Evolutionary conservation across 2,113 vertebrate genomes (phyloP).

Genomic region (Pomatostomus ruficeps): DNA sequence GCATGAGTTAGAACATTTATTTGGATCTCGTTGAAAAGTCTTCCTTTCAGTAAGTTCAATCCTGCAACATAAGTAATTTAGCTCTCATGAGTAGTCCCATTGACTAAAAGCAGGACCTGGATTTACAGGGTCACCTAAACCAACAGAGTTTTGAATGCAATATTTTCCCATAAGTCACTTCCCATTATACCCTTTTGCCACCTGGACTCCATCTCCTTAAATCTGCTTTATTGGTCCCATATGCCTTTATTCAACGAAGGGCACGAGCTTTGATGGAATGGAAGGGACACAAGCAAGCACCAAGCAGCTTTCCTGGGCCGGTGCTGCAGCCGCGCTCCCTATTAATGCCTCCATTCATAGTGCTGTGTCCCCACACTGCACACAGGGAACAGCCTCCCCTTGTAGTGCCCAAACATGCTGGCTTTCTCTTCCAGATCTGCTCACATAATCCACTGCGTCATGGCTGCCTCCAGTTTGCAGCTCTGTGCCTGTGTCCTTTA

Average conservation of each 20-base stretch:
- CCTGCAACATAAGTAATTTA: slow-evolving; percentile 27
- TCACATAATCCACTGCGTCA: not conserved
- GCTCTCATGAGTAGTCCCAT: slow-evolving; percentile 54
- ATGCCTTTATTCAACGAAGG: slow-evolving; percentile 13
- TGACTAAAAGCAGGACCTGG: slow-evolving; percentile 29
- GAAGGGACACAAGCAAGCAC: not conserved
- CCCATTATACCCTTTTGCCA: slow-evolving; percentile 56
- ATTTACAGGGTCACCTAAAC: slow-evolving; percentile 64
- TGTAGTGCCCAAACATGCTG: not conserved
- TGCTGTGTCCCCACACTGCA: not conserved
- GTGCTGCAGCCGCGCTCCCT: not conserved
- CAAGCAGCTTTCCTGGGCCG: not conserved
- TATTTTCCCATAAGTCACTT: slow-evolving; percentile 62
- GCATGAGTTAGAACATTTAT: slow-evolving; percentile 22
- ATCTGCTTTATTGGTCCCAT: slow-evolving; percentile 53
- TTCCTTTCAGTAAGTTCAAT: slow-evolving; percentile 32
- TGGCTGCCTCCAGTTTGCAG: not conserved
- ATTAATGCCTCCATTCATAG: slow-evolving; percentile 51
- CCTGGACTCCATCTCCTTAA: slow-evolving; percentile 54
- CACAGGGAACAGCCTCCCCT: not conserved
- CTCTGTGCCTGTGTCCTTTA: rapidly evolving
- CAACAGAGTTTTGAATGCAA: slow-evolving; percentile 52
- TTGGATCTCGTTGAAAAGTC: slow-evolving; percentile 45
- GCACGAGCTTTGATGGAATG: slow-evolving; percentile 8
- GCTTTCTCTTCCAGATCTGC: not conserved